phyloP scores from a whole-genome alignment of 2,797 vertebrate genomes.

The Micromesistius poutassou region DNA sequence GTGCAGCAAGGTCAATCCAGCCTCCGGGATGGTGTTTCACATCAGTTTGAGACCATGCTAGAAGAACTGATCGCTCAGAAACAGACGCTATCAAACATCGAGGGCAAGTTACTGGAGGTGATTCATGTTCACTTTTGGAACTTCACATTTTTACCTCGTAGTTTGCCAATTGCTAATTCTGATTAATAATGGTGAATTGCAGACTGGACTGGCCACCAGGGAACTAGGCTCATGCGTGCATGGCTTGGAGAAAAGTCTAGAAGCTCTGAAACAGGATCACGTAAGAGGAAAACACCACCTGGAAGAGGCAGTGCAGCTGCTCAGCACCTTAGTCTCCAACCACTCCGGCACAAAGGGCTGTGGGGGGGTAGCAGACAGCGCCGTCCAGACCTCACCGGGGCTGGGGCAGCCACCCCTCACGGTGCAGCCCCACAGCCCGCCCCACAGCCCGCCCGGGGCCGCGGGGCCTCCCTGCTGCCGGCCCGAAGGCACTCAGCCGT shows the following conservation, averaged over 20 bases:
- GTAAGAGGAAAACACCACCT: constrained; percentile 56
- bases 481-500: constrained; percentile 17
- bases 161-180: constrained; percentile 2
- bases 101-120: constrained; percentile 68
- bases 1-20: constrained; percentile 61
- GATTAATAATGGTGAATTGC: constrained; percentile 11
- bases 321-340: constrained; percentile 54
- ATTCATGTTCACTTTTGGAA: constrained; percentile 10
- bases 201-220: constrained; percentile 51
- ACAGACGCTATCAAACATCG: constrained; percentile 55
- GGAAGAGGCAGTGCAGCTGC: constrained; percentile 63
- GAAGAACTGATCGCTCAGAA: constrained; percentile 57
- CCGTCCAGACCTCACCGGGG: constrained; percentile 72
- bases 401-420: constrained; percentile 34
- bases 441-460: too few species aligned
- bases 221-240: constrained; percentile 58
- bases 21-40: constrained; percentile 58
- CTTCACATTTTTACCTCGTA: neutral
- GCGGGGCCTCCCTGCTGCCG: constrained; percentile 3
- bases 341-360: constrained; percentile 36
- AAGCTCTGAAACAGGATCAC: constrained; percentile 61
- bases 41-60: constrained; percentile 59
- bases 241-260: constrained; percentile 58
- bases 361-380: constrained; percentile 50
- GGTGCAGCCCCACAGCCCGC: constrained; percentile 36